phyloP scores from a whole-genome alignment of 2,797 vertebrate genomes.

The Gallinago solitaria region DNA sequence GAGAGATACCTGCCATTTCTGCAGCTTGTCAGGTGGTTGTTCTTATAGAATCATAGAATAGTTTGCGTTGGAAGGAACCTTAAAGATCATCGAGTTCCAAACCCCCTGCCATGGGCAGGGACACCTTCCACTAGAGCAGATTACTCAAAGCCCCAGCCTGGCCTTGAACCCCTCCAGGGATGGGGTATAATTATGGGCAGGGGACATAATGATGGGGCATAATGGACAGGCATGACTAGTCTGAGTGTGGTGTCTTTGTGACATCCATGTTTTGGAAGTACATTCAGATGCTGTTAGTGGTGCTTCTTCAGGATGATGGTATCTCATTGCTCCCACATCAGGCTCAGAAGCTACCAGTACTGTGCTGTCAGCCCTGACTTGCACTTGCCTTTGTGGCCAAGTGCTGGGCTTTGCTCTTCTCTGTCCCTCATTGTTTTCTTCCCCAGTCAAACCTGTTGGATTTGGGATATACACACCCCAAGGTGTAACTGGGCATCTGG shows the following conservation, averaged over 20 bases:
- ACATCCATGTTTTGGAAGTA: background rate
- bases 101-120: too few relatives aligned
- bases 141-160: too few relatives aligned
- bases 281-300: background rate
- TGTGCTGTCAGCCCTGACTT: background rate
- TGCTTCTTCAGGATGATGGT: background rate
- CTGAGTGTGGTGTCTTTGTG: background rate
- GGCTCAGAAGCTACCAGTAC: background rate
- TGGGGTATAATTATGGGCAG: too few relatives aligned
- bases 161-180: too few relatives aligned
- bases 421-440: background rate
- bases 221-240: background rate
- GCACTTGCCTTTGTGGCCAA: background rate
- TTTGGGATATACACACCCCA: background rate
- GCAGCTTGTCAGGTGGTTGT: background rate
- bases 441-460: background rate
- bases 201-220: too few relatives aligned
- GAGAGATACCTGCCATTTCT: background rate
- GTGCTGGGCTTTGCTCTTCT: background rate
- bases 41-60: background rate
- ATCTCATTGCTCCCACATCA: background rate
- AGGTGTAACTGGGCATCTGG: background rate
- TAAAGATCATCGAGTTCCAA: too few relatives aligned
- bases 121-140: too few relatives aligned
- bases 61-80: too few relatives aligned